Evolutionary conservation across 2,888 invertebrate genomes (phyloP).

Genomic region (Ganaspis brasiliensis): DNA sequence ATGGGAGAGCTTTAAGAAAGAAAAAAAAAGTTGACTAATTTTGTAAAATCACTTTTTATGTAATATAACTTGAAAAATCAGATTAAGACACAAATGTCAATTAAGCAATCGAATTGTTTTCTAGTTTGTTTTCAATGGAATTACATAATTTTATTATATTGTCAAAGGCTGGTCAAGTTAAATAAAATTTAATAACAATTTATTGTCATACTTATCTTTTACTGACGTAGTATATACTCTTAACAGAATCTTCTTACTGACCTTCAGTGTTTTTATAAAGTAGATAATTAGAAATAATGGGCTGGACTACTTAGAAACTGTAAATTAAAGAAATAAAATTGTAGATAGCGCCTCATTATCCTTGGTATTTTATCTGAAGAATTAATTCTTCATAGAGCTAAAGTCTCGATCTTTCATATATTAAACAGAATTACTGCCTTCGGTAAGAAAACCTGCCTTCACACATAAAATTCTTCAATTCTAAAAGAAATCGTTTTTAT

Average conservation of each 20-base stretch:
- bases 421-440: conserved; percentile 25
- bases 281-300: background rate
- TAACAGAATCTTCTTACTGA: background rate
- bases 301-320: background rate
- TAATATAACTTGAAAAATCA: background rate
- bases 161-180: background rate
- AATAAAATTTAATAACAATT: background rate
- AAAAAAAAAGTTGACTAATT: background rate
- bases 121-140: background rate
- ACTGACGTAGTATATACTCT: background rate
- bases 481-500: conserved; percentile 28
- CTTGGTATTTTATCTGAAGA: conserved; percentile 8
- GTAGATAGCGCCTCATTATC: background rate
- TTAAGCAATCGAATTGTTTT: background rate
- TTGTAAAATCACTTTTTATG: background rate
- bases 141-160: background rate
- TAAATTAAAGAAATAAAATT: background rate
- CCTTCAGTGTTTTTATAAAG: background rate
- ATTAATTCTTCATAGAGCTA: background rate
- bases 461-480: conserved; percentile 22
- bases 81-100: background rate
- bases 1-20: background rate
- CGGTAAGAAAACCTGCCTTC: conserved; percentile 29
- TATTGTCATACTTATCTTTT: background rate
- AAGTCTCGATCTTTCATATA: conserved; percentile 16